Conservation (phyloP, 2,888 invertebrate genomes). For the Andrena dorsata region DNA sequence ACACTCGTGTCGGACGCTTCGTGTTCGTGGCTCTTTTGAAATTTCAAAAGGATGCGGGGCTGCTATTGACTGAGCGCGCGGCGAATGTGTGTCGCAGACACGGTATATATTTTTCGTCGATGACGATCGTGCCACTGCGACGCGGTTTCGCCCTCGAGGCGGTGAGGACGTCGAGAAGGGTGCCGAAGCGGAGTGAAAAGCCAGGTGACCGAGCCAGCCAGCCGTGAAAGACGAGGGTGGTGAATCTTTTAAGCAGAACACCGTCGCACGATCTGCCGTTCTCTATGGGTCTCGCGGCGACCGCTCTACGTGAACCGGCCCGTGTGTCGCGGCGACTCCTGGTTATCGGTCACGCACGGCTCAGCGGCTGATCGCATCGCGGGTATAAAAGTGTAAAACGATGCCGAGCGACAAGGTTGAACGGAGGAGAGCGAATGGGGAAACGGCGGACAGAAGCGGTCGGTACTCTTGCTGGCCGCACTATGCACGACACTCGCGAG, state of each 20-base stretch:
- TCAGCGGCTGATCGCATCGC: slow-evolving; percentile 26
- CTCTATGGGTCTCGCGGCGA: too few relatives aligned
- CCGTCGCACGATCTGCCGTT: too few relatives aligned
- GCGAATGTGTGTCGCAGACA: slow-evolving; percentile 56
- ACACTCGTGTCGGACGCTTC: not conserved
- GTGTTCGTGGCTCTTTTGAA: slow-evolving; percentile 27
- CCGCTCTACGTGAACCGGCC: slow-evolving; percentile 31
- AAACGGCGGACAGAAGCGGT: slow-evolving; percentile 7
- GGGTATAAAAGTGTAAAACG: slow-evolving; percentile 14
- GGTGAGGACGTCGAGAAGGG: not conserved
- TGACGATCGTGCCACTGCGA: slow-evolving; percentile 52
- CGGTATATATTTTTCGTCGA: slow-evolving; percentile 60
- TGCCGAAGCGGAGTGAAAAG: not conserved
- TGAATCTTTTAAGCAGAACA: not conserved
- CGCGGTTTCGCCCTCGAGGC: slow-evolving; percentile 38
- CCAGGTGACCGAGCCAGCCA: not conserved
- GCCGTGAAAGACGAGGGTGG: not conserved
- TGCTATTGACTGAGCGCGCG: slow-evolving; percentile 50
- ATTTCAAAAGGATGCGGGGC: slow-evolving; percentile 36
- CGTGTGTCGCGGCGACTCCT: slow-evolving; percentile 33
- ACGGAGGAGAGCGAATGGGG: not conserved
- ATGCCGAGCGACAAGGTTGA: not conserved
- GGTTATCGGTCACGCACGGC: slow-evolving; percentile 36
- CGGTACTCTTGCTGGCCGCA: slow-evolving; percentile 17
- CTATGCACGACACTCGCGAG: slow-evolving; percentile 35